Base-by-base conservation (phyloP, 1,140 invertebrate genomes). In the Drosophila azteca region DNA sequence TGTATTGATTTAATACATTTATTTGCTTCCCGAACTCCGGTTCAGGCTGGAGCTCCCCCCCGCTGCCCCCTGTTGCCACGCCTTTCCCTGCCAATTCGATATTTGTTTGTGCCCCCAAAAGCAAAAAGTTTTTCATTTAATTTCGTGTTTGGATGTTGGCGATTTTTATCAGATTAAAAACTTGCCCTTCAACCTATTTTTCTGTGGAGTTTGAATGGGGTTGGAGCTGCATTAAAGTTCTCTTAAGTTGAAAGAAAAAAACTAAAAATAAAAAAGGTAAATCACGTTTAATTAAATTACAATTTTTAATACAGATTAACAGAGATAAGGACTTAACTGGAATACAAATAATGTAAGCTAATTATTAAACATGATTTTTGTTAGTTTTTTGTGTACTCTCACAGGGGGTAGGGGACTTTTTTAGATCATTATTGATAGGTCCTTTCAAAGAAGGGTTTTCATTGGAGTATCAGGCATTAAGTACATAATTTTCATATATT, bases 1-100 rank as follows among this genome's bases (percentile, higher is more conserved):
- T 71, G 63, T 72, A 88, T 88, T 88, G 83, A 88, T 83, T 88
- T 88, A 88, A 88, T 77, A 79, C 83, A 79, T 88, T 88, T 88
- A 88, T 79, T 88, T 83, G 71, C 64, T 62, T 51, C 50, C 52
- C 60, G 48, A 8, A 22, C 2, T 35, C 31, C 24, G 24, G 39
- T 51, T n/a, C n/a, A n/a, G n/a, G n/a, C n/a, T 20, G 17, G 17
- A 20, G 41, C 13, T 35, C 8, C 39, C 9, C 49, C 7, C 8
- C 8, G 26, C 31, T 39, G 35, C 13, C 41, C 9, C 15, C n/a
- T 52, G 24, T 13, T 20, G 17, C 17, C n/a, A n/a, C n/a, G n/a
- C 24, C 5, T 24, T 24, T 74, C 48, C 22, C 50, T 51, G 22
- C 54, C 58, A 69, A 61, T 76, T 77, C 46, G 59, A 58, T 65